These are phyloP conservation scores for Agapornis roseicollis DNA, from an alignment of 2,113 vertebrate species.

Conservation along the genomic window DNA sequence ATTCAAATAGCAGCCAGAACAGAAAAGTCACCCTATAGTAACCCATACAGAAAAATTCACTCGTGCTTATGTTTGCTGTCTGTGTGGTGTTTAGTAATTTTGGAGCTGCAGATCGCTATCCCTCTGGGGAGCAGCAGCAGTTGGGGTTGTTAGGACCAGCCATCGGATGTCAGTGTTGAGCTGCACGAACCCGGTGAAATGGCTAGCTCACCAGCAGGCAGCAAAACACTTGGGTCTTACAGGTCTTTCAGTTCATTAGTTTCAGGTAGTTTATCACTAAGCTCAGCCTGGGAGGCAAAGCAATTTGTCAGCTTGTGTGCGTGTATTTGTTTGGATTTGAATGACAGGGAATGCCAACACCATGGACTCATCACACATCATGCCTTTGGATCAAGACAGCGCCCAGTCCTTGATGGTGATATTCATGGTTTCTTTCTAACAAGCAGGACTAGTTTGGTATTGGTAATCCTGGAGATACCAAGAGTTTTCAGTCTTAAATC, in stretches of 20 bases:
- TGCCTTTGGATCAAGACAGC: background rate
- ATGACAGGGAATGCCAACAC: background rate
- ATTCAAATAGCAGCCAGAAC: background rate
- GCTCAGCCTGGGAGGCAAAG: background rate
- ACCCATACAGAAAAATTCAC: background rate
- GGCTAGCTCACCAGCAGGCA: background rate
- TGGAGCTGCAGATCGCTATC: background rate
- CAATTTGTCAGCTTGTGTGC: background rate
- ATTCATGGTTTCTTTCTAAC: background rate
- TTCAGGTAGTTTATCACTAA: background rate
- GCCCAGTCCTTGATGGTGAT: background rate
- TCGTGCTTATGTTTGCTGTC: background rate
- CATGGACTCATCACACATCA: rapidly evolving
- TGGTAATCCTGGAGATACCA: background rate
- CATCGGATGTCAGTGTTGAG: slow-evolving; percentile 56
- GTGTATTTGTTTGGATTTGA: background rate
- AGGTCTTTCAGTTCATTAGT: background rate
- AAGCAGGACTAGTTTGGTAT: background rate
- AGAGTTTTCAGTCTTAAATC: background rate
- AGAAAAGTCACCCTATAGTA: background rate
- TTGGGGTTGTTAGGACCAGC: background rate
- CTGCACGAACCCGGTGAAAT: background rate
- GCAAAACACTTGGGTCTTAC: background rate
- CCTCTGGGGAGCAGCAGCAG: background rate
- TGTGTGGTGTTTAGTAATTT: background rate